These are phyloP conservation scores for Peromyscus attwateri DNA, from an alignment of 2,797 vertebrate species.

Conservation along the genomic window DNA sequence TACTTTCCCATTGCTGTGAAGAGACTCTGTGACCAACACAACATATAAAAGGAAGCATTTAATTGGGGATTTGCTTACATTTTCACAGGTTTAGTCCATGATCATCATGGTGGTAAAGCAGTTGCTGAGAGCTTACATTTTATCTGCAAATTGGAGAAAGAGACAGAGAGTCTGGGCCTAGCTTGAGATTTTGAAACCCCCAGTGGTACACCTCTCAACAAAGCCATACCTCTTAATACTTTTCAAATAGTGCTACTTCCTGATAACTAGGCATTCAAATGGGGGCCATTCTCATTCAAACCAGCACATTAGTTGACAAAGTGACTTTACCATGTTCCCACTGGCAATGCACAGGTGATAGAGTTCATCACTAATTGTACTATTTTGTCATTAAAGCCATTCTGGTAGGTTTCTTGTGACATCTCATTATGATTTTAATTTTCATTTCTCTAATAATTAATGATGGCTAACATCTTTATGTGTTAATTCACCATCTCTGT, in stretches of 20 bases:
- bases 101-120: not conserved
- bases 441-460: constrained; percentile 43
- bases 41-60: not conserved
- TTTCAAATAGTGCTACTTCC: not conserved
- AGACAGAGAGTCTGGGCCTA: too few species aligned
- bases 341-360: not conserved
- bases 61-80: not conserved
- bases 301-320: not conserved
- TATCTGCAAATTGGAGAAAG: not conserved
- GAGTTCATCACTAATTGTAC: not conserved
- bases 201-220: not conserved
- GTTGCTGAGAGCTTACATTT: not conserved
- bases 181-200: not conserved
- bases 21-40: not conserved
- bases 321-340: not conserved
- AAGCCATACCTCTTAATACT: not conserved
- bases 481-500: not conserved
- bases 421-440: constrained; percentile 29
- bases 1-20: not conserved
- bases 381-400: not conserved
- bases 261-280: not conserved
- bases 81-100: not conserved
- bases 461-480: not conserved
- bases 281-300: not conserved
- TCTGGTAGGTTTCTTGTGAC: not conserved